These are phyloP conservation scores for Amphibalanus amphitrite DNA, from an alignment of 1,140 invertebrate genomes.

Conservation along the genomic window DNA sequence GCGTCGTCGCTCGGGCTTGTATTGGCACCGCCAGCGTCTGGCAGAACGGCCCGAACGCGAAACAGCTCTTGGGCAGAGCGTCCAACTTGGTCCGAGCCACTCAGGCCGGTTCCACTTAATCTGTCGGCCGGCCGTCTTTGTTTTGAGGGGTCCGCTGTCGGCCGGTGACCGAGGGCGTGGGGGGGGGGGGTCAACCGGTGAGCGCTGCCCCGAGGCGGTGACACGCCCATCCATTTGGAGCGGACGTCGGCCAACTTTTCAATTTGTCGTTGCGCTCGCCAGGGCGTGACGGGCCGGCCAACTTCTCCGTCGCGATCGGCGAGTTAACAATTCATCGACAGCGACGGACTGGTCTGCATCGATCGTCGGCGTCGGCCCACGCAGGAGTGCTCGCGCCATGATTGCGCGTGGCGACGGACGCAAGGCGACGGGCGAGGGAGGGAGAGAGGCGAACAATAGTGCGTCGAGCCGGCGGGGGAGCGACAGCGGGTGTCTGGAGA, in stretches of 20 bases:
- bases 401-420: neutral
- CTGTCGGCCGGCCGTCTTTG: neutral
- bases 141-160: neutral
- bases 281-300: neutral
- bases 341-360: neutral
- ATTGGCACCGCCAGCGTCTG: neutral
- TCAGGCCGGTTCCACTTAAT: neutral
- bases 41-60: neutral
- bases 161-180: too few species aligned
- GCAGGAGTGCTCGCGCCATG: neutral
- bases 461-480: too few species aligned
- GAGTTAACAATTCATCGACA: neutral
- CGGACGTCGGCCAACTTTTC: neutral
- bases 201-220: neutral
- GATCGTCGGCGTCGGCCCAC: neutral
- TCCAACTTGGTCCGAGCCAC: neutral
- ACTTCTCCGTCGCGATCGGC: neutral
- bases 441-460: neutral
- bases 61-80: neutral
- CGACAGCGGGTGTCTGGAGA: too few species aligned
- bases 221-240: neutral
- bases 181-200: neutral
- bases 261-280: neutral
- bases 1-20: neutral
- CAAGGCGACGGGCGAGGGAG: too few species aligned